Evolutionary conservation across 2,797 vertebrate species (phyloP), one percentile per base, ranked within the genome.

Genomic region (Anniella stebbinsi): DNA sequence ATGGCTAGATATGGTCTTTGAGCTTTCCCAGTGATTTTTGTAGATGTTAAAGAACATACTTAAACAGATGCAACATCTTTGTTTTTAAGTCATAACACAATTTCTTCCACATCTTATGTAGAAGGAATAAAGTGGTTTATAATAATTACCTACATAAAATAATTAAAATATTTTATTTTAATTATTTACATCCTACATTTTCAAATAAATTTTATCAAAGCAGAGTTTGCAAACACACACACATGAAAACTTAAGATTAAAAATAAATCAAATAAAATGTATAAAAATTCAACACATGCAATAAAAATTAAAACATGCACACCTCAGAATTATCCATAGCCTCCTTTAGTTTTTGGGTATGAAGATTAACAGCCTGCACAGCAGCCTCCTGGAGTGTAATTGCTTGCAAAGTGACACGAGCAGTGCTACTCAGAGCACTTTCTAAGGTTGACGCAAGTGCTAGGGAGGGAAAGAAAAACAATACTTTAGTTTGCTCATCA

Each of bases 311-410:
- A n/a, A 70, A 30, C 17, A 38, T 25, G 1, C 86, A 91, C 91
- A 99, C 99, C 98, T 99, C 98, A 9, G 98, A 96, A 70, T 98
- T 93, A 67, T 98, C 99, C 99, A 99, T 99, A 5, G 99, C 98
- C 86, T 98, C 98, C 96, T 98, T 98, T 92, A 99, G 95, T 57
- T 97, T 98, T 18, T 93, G 96, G 0, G 98, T 97, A 91, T 99
- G 99, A 45, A 94, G 95, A 1, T 91, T 95, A 70, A 99, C 98
- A 1, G 99, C 98, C 48, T 98, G 97, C 70, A 99, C 97, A 0
- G 99, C 99, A 5, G 98, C 97, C 63, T 99, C 98, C 96, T 99
- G 99, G 1, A 99, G 98, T 48, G 98, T 97, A 1, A 99, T 97
- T 0, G 99, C 98, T 94, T 98, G 98, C 66, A 98, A 96, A 0